phyloP scores from a whole-genome alignment of 1,140 invertebrate species.

The Drosophila aff. region DNA sequence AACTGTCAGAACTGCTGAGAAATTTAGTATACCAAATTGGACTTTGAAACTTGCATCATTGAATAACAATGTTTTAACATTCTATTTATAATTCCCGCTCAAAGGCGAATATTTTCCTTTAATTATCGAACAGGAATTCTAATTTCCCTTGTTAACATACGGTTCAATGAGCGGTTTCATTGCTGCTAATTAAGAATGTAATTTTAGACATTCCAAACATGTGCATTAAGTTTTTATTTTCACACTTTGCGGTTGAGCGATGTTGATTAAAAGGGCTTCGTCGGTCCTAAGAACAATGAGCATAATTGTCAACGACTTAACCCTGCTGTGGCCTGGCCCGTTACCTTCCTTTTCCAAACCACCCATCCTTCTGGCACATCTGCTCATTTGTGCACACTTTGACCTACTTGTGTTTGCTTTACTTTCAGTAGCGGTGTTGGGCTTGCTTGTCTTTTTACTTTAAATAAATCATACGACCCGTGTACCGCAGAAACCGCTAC shows the following conservation, averaged over 20 bases:
- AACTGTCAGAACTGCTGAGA: background rate
- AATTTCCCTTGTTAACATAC: background rate
- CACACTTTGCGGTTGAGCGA: background rate
- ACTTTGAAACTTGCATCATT: background rate
- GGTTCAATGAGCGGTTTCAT: background rate
- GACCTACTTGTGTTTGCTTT: constrained; percentile 60
- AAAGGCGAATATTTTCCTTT: background rate
- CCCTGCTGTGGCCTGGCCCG: constrained; percentile 2
- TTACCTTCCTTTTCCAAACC: background rate
- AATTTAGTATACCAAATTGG: background rate
- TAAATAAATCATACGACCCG: constrained; percentile 77
- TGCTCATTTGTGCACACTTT: constrained; percentile 53
- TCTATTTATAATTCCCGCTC: background rate
- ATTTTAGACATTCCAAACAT: background rate
- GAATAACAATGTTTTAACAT: background rate
- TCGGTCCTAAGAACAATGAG: constrained; percentile 20
- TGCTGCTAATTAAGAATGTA: constrained; percentile 6
- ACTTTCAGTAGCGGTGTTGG: constrained; percentile 24
- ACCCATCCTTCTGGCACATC: constrained; percentile 7
- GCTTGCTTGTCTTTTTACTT: constrained; percentile 48
- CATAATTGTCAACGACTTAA: constrained; percentile 41
- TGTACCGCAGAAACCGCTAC: constrained; percentile 62
- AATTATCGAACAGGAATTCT: background rate
- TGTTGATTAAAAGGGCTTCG: background rate
- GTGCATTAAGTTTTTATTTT: background rate